Percentiles rank a stretch among this genome's conserved stretches.
Evolutionary conservation across 2,113 vertebrate genomes (phyloP).

Genomic region (Tychaedon coryphoeus): DNA sequence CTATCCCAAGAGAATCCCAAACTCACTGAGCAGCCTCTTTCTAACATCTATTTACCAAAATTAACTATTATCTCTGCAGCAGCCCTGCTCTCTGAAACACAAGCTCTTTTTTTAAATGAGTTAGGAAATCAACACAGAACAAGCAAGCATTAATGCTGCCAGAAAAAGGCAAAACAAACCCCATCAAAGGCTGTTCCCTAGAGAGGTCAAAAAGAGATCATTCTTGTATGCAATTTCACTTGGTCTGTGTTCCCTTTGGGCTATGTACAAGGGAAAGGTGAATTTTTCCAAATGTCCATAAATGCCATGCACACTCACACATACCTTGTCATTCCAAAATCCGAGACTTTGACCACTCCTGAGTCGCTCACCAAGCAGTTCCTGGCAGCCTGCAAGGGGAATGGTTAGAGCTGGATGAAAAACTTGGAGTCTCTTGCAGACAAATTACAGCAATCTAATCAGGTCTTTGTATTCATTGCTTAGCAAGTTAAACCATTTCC

Average conservation of each 20-base stretch:
- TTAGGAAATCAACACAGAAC: neutral
- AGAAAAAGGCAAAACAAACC: neutral
- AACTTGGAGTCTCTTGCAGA: neutral
- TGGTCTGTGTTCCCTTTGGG: neutral
- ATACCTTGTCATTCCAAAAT: slow-evolving; percentile 97
- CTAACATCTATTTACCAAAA: neutral
- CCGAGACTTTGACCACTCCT: slow-evolving; percentile 89
- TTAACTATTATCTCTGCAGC: neutral
- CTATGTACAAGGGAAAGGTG: neutral
- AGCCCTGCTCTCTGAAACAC: neutral
- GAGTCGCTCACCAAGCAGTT: slow-evolving; percentile 91
- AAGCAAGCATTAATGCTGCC: neutral
- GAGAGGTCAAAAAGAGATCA: neutral
- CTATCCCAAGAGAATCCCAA: neutral
- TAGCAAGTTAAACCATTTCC: neutral
- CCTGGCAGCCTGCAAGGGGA: slow-evolving; percentile 83
- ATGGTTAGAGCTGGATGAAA: neutral
- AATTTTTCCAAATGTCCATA: neutral
- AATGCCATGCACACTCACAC: neutral
- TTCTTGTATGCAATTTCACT: neutral
- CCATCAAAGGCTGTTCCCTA: neutral
- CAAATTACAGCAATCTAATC: neutral
- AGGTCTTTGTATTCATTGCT: neutral
- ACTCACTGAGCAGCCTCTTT: neutral
- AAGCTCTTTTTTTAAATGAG: neutral